A percentile compares a stretch with the other conserved stretches of the same genome.
phyloP scores from a whole-genome alignment of 1,140 invertebrate species.

The Araneus ventricosus region DNA sequence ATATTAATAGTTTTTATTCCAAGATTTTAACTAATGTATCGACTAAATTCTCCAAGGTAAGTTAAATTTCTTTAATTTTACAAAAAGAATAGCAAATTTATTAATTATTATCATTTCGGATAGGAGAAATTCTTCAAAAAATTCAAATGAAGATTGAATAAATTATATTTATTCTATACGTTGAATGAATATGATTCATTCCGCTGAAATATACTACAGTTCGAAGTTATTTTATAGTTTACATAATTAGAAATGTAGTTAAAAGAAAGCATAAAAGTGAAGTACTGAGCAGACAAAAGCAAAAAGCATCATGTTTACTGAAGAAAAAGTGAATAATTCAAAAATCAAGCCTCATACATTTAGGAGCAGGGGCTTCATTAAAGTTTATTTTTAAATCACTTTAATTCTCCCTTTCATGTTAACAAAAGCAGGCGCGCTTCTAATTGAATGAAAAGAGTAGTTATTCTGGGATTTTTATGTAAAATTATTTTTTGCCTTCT shows the following conservation, averaged over 20 bases:
- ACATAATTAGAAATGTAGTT: background rate
- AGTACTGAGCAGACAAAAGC: background rate
- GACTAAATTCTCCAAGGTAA: no score
- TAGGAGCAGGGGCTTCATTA: background rate
- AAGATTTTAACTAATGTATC: no score
- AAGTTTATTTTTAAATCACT: background rate
- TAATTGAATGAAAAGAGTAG: background rate
- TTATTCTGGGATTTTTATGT: background rate
- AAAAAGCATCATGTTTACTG: background rate
- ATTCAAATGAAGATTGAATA: no score
- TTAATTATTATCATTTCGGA: no score
- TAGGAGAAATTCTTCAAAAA: no score
- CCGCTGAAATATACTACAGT: no score
- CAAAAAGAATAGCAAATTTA: no score
- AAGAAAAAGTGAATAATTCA: background rate
- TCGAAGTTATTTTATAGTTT: no score
- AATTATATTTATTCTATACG: no score
- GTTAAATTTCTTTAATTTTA: no score
- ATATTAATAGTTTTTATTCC: no score
- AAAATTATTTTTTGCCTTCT: background rate
- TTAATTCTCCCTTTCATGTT: background rate
- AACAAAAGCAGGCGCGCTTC: background rate
- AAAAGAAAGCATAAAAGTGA: background rate
- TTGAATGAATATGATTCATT: no score
- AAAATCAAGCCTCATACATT: background rate